These are phyloP conservation scores for Myotis pilosus DNA, from an alignment of 2,797 vertebrate genomes.

Conservation along the genomic window DNA sequence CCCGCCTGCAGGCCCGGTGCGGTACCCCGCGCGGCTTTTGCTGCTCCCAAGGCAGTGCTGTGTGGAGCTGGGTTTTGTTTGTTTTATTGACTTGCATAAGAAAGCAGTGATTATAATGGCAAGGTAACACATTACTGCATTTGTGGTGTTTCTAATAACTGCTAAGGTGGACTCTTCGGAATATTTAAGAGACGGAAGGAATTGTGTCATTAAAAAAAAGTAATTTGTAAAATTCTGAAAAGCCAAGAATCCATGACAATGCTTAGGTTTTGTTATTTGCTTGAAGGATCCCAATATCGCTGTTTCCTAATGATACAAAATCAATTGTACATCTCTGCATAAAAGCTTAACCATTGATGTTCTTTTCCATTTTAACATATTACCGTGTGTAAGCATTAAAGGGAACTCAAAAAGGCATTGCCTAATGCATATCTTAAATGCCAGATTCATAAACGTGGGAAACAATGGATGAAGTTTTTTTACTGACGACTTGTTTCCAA, in stretches of 20 bases:
- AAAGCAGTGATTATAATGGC: neutral
- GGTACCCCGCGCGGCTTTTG: neutral
- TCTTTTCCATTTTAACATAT: neutral
- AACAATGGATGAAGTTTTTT: neutral
- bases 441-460: neutral
- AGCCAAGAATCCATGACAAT: neutral
- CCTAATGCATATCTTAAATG: neutral
- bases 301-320: slow-evolving; percentile 18
- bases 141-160: slow-evolving; percentile 12
- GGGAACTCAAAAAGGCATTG: neutral
- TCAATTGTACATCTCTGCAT: neutral
- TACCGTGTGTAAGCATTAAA: neutral
- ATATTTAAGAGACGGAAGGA: slow-evolving; percentile 18
- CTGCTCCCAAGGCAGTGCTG: neutral
- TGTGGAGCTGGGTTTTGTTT: neutral
- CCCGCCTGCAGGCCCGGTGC: neutral
- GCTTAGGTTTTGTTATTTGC: neutral
- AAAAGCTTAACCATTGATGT: slow-evolving; percentile 31
- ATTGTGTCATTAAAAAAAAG: neutral
- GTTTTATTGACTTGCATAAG: neutral
- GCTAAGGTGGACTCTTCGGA: neutral
- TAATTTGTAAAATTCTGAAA: slow-evolving; percentile 52
- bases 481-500: slow-evolving; percentile 7
- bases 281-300: neutral
- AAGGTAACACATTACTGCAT: neutral